Base-by-base conservation (phyloP, 1,140 invertebrate genomes). In the Caerostris extrusa region DNA sequence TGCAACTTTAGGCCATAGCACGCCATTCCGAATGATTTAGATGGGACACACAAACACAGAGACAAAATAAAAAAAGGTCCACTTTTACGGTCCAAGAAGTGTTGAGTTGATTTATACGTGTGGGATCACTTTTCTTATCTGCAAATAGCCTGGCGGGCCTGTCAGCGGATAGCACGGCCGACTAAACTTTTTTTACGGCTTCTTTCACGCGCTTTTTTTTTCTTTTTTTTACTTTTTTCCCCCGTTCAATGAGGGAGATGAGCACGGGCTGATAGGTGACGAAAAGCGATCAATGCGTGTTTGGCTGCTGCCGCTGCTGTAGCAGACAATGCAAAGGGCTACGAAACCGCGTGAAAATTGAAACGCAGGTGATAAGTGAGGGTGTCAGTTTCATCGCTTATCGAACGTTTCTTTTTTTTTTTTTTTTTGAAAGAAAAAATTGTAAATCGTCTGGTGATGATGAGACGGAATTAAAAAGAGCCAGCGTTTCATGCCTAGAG, bases 81-180 rank as follows among this genome's bases (percentile, higher is more conserved):
- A 34, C 34, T 34, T 77, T 77, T 53, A 77, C 71, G 71, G 19
- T 77, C 10, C 19, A 77, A 77, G 71, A 77, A 77, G 71, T 77
- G 71, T 77, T 77, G 71, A 77, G 71, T 77, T 77, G 71, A 53
- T 77, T 77, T 77, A 77, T 77, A 77, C 8, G 71, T 50, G 71
- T 53, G 71, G 71, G 71, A 77, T 77, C 71, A 53, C 71, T 77
- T 77, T 77, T 34, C 71, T 77, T 77, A 77, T 77, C 71, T 77
- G 71, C 71, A 5, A 77, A 12, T 34, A 53, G 71, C 71, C 71
- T 77, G 34, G 71, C 71, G 71, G 71, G 71, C 50, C 34, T 77
- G 71, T 77, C 71, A 53, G 71, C 3, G 71, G 71, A 77, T 77
- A 77, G 71, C 34, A 50, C 71, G 50, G 34, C 71, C 61, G 61